Evolutionary conservation across 35 echinoderm and acorn worm genomes (phyloP).

Genomic region (Ophioderma brevispina): DNA sequence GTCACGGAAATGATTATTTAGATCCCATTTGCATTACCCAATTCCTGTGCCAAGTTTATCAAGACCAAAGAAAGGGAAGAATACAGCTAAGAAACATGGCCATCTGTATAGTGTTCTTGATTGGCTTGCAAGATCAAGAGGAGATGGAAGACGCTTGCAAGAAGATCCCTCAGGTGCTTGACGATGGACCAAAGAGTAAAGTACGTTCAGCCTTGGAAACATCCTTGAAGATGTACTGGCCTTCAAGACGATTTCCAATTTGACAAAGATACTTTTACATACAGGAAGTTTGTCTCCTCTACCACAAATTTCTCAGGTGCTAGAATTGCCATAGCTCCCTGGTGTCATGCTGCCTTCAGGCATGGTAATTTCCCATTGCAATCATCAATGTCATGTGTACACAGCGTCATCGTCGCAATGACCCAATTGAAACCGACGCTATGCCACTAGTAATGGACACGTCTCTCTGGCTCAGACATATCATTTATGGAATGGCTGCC

Average conservation of each 20-base stretch:
- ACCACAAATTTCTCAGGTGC: neutral
- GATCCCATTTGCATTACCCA: slow-evolving; percentile 38
- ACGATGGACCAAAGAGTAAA: neutral
- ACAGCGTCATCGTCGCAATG: neutral
- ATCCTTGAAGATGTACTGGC: slow-evolving; percentile 57
- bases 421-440: slow-evolving; percentile 30
- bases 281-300: neutral
- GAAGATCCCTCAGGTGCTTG: slow-evolving; percentile 17
- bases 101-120: neutral
- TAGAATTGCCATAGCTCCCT: slow-evolving; percentile 9
- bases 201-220: slow-evolving; percentile 20
- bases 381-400: slow-evolving; percentile 38
- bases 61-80: neutral
- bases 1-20: slow-evolving; percentile 88
- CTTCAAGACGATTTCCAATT: neutral
- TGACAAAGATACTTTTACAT: slow-evolving; percentile 4
- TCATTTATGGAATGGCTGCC: neutral
- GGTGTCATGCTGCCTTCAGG: slow-evolving; percentile 11
- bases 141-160: slow-evolving; percentile 7
- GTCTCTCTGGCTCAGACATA: neutral
- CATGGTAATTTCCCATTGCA: neutral
- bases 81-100: neutral
- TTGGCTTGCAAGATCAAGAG: slow-evolving; percentile 12
- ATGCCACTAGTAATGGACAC: neutral
- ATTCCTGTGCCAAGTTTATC: slow-evolving; percentile 58